Percentiles rank a stretch among this genome's conserved stretches.
Conservation (phyloP, 2,113 vertebrate species). For the Chamaetylas fuelleborni region DNA sequence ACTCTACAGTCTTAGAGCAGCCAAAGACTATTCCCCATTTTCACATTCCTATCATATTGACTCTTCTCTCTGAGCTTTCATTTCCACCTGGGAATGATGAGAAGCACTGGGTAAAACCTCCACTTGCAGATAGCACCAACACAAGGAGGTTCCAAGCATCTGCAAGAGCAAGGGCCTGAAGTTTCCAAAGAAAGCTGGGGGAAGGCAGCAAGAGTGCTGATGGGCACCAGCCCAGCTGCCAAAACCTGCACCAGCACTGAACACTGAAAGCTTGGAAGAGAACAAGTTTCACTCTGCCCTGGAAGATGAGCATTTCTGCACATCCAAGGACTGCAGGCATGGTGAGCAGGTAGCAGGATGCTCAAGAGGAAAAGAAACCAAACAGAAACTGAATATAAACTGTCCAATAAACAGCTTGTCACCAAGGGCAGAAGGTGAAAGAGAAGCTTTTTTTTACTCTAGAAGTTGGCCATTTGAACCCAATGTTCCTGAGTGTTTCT, state of each 20-base stretch:
- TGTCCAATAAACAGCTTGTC: neutral
- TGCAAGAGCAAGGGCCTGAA: accelerated
- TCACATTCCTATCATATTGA: neutral
- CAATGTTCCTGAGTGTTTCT: neutral
- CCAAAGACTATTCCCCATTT: neutral
- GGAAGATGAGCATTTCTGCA: neutral
- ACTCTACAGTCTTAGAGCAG: neutral
- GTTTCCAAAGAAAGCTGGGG: no score
- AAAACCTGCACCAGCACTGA: neutral
- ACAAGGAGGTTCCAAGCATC: neutral
- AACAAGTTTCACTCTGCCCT: neutral
- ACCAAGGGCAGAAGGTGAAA: neutral
- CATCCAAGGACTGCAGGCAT: accelerated
- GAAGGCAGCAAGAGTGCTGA: neutral
- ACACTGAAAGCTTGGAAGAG: neutral
- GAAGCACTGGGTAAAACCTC: neutral
- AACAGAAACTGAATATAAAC: neutral
- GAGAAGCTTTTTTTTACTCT: neutral
- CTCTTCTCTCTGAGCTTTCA: neutral
- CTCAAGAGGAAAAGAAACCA: neutral
- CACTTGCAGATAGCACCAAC: neutral
- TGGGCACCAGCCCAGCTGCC: neutral
- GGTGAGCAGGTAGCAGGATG: accelerated
- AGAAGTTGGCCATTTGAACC: neutral
- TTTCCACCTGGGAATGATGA: neutral